A percentile compares a stretch with the other conserved stretches of the same genome.
Evolutionary conservation across 2,797 vertebrate species (phyloP).

Genomic region (Eidolon dupreanum): DNA sequence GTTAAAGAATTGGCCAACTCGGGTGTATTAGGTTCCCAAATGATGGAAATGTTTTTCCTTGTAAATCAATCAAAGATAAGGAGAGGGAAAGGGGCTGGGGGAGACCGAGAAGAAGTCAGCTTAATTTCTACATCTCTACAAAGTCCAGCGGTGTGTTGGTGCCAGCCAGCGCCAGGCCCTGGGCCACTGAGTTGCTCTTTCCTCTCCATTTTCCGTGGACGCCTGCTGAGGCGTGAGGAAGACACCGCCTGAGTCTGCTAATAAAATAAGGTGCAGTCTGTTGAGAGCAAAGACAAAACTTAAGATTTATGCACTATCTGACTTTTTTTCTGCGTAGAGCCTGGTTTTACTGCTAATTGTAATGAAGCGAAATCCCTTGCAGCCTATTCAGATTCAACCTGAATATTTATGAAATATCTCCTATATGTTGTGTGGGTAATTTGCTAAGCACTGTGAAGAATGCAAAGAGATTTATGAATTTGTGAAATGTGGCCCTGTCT

Average conservation of each 20-base stretch:
- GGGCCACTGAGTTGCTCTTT: not conserved
- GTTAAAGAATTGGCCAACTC: not conserved
- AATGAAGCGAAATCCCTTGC: not conserved
- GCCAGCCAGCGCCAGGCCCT: not conserved
- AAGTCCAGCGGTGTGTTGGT: not conserved
- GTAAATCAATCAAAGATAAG: not conserved
- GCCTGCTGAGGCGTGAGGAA: not conserved
- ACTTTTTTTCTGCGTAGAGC: not conserved
- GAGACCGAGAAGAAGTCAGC: too few relatives aligned
- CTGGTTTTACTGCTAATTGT: not conserved
- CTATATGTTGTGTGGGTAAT: not conserved
- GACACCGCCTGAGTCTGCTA: not conserved
- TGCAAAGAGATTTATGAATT: not conserved
- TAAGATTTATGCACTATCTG: not conserved
- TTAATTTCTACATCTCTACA: not conserved
- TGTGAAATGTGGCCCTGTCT: not conserved
- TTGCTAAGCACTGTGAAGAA: not conserved
- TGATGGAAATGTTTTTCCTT: not conserved
- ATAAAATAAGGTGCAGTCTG: not conserved
- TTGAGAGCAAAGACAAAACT: not conserved
- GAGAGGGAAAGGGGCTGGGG: rapidly evolving
- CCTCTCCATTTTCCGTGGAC: not conserved
- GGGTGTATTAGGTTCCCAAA: not conserved
- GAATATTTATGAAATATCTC: not conserved
- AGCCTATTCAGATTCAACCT: not conserved